Conservation (phyloP, 2,888 invertebrate genomes). For the Pimpla rufipes region DNA sequence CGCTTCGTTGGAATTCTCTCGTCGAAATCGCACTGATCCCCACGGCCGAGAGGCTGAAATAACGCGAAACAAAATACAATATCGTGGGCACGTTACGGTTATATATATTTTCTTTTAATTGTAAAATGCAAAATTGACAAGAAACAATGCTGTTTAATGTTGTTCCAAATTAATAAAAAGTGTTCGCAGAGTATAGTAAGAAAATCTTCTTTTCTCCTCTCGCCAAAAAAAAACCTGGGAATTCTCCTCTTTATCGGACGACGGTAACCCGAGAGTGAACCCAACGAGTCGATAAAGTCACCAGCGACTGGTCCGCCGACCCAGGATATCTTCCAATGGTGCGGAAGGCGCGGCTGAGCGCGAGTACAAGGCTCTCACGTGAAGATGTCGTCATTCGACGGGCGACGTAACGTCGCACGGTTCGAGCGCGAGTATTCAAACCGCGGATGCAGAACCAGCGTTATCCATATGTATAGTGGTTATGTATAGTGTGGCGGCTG, state of each 20-base stretch:
- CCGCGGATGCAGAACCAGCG: too few species aligned
- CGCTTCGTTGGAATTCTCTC: background rate
- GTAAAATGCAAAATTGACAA: too few species aligned
- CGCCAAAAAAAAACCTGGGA: background rate
- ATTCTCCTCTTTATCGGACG: slow-evolving; percentile 28
- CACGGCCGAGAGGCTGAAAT: background rate
- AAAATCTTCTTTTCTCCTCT: too few species aligned
- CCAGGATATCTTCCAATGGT: slow-evolving; percentile 14
- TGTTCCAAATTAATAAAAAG: too few species aligned
- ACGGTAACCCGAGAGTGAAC: slow-evolving; percentile 18
- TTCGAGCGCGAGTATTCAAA: too few species aligned
- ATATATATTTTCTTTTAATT: background rate
- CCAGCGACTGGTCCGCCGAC: slow-evolving; percentile 27
- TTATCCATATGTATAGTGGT: too few species aligned
- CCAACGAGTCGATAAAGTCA: slow-evolving; percentile 42
- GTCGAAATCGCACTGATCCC: background rate
- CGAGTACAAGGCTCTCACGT: background rate
- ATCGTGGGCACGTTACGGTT: background rate
- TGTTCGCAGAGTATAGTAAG: too few species aligned
- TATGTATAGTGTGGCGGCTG: too few species aligned
- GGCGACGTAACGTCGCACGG: too few species aligned
- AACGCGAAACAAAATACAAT: too few species aligned
- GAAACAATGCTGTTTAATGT: too few species aligned
- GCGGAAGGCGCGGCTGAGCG: background rate
- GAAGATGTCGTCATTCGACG: slow-evolving; percentile 23